These are phyloP conservation scores for Sparidentex hasta DNA, from an alignment of 2,797 vertebrate genomes.

Conservation along the genomic window DNA sequence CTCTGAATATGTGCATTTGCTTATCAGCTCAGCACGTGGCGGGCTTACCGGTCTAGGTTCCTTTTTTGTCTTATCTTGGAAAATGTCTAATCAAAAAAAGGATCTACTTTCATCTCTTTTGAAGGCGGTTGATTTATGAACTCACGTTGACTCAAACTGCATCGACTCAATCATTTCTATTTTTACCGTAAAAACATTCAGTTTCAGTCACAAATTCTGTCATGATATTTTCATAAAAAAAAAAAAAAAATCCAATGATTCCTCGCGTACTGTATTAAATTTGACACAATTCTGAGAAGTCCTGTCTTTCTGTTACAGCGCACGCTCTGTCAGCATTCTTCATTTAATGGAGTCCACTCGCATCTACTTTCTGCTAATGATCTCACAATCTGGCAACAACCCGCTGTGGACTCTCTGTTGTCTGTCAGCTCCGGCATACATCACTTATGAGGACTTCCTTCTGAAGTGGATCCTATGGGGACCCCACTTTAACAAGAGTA, in stretches of 20 bases:
- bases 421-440: constrained; percentile 54
- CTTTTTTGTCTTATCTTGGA: constrained; percentile 23
- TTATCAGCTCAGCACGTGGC: constrained; percentile 39
- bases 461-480: constrained; percentile 57
- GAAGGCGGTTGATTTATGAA: constrained; percentile 6
- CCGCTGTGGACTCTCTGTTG: constrained; percentile 53
- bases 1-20: constrained; percentile 66
- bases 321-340: constrained; percentile 31
- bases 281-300: constrained; percentile 3
- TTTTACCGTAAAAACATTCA: constrained; percentile 3
- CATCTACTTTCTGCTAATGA: constrained; percentile 64
- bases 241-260: background rate
- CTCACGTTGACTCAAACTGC: background rate
- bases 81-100: background rate
- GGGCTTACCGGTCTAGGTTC: constrained; percentile 3
- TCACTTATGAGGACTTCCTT: constrained; percentile 58
- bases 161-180: background rate
- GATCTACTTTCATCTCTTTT: background rate
- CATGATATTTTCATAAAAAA: constrained; percentile 7
- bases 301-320: constrained; percentile 18
- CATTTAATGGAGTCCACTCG: constrained; percentile 48
- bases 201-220: background rate
- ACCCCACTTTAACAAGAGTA: constrained; percentile 35
- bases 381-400: constrained; percentile 62
- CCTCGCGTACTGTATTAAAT: constrained; percentile 1